Evolutionary conservation across 2,888 invertebrate genomes (phyloP).

Genomic region (Apamea crenata): DNA sequence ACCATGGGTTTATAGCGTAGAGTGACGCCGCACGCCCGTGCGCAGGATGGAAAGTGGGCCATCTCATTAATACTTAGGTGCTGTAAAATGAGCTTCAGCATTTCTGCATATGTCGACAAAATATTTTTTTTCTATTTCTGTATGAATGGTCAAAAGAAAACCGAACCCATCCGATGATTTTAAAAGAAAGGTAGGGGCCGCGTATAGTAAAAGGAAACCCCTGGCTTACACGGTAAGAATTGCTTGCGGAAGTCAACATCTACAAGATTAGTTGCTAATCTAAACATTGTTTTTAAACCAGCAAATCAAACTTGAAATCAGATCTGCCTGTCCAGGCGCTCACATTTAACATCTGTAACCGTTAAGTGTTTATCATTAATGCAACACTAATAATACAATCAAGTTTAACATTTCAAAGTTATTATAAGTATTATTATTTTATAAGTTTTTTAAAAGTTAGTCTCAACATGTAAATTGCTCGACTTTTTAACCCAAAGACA

Average conservation of each 20-base stretch:
- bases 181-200: not conserved
- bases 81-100: too few relatives aligned
- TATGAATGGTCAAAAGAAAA: too few relatives aligned
- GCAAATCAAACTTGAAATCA: slow-evolving; percentile 1
- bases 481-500: slow-evolving; percentile 58
- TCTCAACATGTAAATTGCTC: slow-evolving; percentile 10
- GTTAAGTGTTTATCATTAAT: slow-evolving; percentile 10
- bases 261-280: not conserved
- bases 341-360: not conserved
- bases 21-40: too few relatives aligned
- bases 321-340: not conserved
- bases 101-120: too few relatives aligned
- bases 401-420: slow-evolving; percentile 11
- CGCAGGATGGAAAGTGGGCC: too few relatives aligned
- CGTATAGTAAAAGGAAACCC: not conserved
- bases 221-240: not conserved
- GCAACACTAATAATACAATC: not conserved
- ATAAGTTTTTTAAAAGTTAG: slow-evolving; percentile 31
- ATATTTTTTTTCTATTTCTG: too few relatives aligned
- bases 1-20: too few relatives aligned
- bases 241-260: not conserved
- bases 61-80: too few relatives aligned
- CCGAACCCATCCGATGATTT: too few relatives aligned
- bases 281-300: not conserved
- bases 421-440: slow-evolving; percentile 54